A percentile compares a stretch with the other conserved stretches of the same genome.
These are phyloP conservation scores for Triplophysa yarkandensis DNA, from an alignment of 2,797 vertebrate species.

Conservation along the genomic window DNA sequence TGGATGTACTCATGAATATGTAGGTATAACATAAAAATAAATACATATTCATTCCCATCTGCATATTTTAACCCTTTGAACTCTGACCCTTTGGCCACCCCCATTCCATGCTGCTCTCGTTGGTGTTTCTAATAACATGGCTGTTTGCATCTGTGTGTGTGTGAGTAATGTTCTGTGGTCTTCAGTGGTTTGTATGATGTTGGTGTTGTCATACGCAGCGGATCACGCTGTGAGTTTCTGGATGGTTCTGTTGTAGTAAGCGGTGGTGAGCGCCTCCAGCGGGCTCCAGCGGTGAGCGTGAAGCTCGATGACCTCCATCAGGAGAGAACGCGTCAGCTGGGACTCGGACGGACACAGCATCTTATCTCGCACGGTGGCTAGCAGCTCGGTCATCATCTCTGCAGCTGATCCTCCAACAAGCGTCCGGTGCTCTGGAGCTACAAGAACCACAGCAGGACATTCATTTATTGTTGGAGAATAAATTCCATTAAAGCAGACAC, in stretches of 20 bases:
- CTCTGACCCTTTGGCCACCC: slow-evolving; percentile 33
- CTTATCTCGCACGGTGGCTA: slow-evolving; percentile 91
- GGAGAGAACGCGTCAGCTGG: slow-evolving; percentile 91
- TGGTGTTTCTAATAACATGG: not conserved
- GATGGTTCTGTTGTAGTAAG: slow-evolving; percentile 99
- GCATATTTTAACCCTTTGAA: slow-evolving; percentile 51
- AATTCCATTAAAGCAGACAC: not conserved
- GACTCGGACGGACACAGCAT: slow-evolving; percentile 96
- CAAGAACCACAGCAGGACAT: slow-evolving; percentile 28
- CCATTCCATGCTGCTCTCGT: not conserved
- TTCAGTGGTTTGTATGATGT: slow-evolving; percentile 9
- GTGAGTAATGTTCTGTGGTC: not conserved
- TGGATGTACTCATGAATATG: slow-evolving; percentile 50
- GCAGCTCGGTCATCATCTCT: slow-evolving; percentile 95
- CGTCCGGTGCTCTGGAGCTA: slow-evolving; percentile 94
- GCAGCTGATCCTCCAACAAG: slow-evolving; percentile 95
- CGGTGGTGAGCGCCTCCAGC: slow-evolving; percentile 90
- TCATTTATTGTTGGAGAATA: not conserved
- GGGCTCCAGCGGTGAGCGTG: slow-evolving; percentile 96
- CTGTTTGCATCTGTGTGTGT: not conserved
- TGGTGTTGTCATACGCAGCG: not conserved
- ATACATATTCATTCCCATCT: slow-evolving; percentile 54
- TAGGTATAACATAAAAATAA: slow-evolving; percentile 21
- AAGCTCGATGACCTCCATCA: slow-evolving; percentile 98
- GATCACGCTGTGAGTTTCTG: slow-evolving; percentile 91